A percentile compares a stretch with the other conserved stretches of the same genome.
Conservation (phyloP, 2,113 vertebrate genomes). For the Forbesichthys agassizii region DNA sequence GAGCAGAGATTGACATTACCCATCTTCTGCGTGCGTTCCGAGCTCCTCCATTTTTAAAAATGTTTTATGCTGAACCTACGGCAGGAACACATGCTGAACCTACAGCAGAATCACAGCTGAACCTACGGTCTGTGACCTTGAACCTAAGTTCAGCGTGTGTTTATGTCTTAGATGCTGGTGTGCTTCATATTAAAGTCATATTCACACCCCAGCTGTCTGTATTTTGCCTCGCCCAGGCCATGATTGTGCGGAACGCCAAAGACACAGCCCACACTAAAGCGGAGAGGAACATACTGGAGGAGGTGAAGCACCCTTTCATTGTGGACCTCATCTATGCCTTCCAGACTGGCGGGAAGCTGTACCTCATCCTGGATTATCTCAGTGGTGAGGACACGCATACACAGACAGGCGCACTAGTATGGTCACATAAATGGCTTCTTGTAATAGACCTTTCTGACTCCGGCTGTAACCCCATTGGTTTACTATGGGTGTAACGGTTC, state of each 20-base stretch:
- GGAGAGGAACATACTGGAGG: constrained; percentile 97
- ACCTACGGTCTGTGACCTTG: too few relatives aligned
- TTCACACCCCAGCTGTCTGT: not conserved
- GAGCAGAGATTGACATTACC: too few relatives aligned
- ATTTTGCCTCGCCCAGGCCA: constrained; percentile 79
- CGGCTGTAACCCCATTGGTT: too few relatives aligned
- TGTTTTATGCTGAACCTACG: too few relatives aligned
- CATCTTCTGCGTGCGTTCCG: too few relatives aligned
- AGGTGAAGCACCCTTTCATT: constrained; percentile 99
- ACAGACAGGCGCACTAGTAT: not conserved
- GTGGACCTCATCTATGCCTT: constrained; percentile 99
- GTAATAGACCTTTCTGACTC: too few relatives aligned
- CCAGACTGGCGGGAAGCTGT: constrained; percentile 99
- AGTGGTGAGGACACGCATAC: constrained; percentile 83
- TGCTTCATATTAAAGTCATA: too few relatives aligned
- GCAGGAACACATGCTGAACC: too few relatives aligned
- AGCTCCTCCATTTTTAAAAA: too few relatives aligned
- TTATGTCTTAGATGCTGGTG: too few relatives aligned
- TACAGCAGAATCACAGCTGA: too few relatives aligned
- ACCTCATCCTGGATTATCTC: constrained; percentile 99
- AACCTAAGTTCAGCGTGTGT: not conserved
- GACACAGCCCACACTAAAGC: constrained; percentile 99
- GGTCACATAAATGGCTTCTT: not conserved
- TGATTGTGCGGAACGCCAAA: constrained; percentile 99
- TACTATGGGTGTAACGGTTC: too few relatives aligned